Conservation (phyloP, 2,888 invertebrate species). For the Nasonovia ribisnigri region DNA sequence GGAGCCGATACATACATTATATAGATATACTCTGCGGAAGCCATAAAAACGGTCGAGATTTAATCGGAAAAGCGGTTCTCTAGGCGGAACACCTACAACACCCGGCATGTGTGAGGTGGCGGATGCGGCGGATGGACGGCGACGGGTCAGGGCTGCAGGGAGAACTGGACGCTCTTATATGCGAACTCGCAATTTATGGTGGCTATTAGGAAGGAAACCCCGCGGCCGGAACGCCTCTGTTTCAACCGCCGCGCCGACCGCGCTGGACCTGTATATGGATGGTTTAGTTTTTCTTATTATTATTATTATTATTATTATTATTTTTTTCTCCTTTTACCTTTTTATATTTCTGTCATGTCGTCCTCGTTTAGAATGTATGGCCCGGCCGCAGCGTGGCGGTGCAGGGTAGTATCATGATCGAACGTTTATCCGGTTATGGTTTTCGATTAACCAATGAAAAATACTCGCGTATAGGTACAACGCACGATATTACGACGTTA, state of each 20-base stretch:
- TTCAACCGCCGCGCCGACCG: not conserved
- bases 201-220: slow-evolving; percentile 56
- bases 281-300: not conserved
- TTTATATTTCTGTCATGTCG: slow-evolving; percentile 1
- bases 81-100: slow-evolving; percentile 9
- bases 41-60: slow-evolving; percentile 56
- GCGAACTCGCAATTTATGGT: slow-evolving; percentile 52
- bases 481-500: not conserved
- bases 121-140: not conserved
- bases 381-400: not conserved
- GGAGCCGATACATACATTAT: not conserved
- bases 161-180: not conserved
- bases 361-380: not conserved
- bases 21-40: slow-evolving; percentile 13
- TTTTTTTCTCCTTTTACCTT: slow-evolving; percentile 5
- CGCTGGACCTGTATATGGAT: not conserved
- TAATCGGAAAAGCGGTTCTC: slow-evolving; percentile 56
- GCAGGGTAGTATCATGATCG: not conserved
- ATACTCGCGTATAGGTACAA: not conserved
- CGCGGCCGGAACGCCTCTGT: slow-evolving; percentile 37
- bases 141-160: not conserved
- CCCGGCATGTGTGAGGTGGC: not conserved
- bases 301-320: too few relatives aligned
- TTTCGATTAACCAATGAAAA: slow-evolving; percentile 27
- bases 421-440: not conserved